Evolutionary conservation across 2,888 invertebrate species (phyloP).

Genomic region (Bellardia pandia): DNA sequence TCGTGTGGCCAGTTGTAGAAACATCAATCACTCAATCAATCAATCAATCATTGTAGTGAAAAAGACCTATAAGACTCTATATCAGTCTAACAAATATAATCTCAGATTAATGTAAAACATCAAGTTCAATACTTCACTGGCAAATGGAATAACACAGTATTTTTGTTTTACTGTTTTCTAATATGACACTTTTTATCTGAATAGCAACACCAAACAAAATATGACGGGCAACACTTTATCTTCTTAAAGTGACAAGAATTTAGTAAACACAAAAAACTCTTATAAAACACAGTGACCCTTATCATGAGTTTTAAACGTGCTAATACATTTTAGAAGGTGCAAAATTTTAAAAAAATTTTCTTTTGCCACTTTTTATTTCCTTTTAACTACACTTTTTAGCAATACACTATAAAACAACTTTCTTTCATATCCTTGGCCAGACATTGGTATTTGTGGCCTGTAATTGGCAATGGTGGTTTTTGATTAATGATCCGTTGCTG

Average conservation of each 20-base stretch:
- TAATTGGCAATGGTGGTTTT: slow-evolving; percentile 46
- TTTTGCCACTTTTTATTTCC: not conserved
- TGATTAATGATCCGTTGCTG: slow-evolving; percentile 54
- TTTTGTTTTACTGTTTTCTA: not conserved
- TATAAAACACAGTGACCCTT: not conserved
- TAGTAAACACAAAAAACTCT: not conserved
- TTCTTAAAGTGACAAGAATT: not conserved
- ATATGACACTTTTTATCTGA: not conserved
- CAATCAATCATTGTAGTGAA: too few relatives aligned
- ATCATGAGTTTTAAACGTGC: not conserved
- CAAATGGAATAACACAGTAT: too few relatives aligned
- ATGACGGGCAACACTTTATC: not conserved
- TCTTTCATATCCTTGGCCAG: not conserved
- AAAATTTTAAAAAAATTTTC: not conserved
- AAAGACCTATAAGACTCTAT: too few relatives aligned
- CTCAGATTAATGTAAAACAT: too few relatives aligned
- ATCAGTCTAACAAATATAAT: too few relatives aligned
- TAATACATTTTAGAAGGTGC: not conserved
- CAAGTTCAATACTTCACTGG: too few relatives aligned
- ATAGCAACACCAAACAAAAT: not conserved
- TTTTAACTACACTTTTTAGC: not conserved
- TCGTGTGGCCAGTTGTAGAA: too few relatives aligned
- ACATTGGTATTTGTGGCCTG: slow-evolving; percentile 14
- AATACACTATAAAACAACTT: not conserved
- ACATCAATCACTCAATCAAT: too few relatives aligned